phyloP scores from a whole-genome alignment of 2,888 invertebrate genomes.

The Nephrotoma guestfalica region DNA sequence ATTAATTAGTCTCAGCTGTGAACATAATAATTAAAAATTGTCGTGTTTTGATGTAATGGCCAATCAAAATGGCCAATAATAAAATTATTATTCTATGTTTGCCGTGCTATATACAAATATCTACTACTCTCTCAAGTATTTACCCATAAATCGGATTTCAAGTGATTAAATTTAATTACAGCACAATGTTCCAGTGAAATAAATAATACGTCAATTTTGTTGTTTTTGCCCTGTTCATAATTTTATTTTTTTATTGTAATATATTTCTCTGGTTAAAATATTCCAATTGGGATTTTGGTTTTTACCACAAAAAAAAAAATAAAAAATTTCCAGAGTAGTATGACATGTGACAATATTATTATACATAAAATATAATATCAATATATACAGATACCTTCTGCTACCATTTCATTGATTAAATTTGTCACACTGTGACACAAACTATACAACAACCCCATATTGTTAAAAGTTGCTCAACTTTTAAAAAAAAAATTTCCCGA shows the following conservation, averaged over 20 bases:
- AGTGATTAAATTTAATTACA: neutral
- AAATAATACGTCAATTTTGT: neutral
- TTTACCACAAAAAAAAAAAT: neutral
- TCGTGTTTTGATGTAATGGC: no score
- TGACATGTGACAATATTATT: neutral
- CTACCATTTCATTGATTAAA: neutral
- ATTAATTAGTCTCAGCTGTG: no score
- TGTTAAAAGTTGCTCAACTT: neutral
- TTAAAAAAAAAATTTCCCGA: neutral
- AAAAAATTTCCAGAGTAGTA: neutral
- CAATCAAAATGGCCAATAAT: no score
- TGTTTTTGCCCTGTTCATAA: no score
- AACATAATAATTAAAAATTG: no score
- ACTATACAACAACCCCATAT: neutral
- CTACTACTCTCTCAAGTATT: no score
- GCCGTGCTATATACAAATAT: no score
- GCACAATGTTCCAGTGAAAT: neutral
- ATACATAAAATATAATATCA: neutral
- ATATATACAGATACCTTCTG: neutral
- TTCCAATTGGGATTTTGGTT: neutral
- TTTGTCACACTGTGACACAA: neutral
- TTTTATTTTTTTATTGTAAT: no score
- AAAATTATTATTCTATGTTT: no score
- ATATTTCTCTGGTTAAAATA: neutral
- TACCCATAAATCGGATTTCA: neutral